Percentiles rank a stretch among this genome's conserved stretches.
Conservation (phyloP, 2,797 vertebrate species). For the Darevskia mixta region DNA sequence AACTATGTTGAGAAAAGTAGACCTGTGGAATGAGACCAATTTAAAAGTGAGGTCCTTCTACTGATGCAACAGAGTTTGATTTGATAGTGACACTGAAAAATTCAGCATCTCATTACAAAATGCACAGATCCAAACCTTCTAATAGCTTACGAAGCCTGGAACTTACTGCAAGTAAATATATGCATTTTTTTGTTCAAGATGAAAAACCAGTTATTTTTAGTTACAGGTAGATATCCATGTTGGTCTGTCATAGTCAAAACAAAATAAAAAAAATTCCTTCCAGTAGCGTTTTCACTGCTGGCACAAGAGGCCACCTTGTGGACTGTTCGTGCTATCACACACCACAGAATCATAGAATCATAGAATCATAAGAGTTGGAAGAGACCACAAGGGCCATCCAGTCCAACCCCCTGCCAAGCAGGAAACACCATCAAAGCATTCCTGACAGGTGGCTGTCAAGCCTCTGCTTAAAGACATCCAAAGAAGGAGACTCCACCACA, state of each 20-base stretch:
- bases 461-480: too few relatives aligned
- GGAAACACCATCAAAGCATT: too few relatives aligned
- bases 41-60: background rate
- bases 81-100: background rate
- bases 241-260: too few relatives aligned
- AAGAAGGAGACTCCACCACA: too few relatives aligned
- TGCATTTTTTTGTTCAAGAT: background rate
- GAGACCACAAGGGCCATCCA: too few relatives aligned
- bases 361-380: too few relatives aligned
- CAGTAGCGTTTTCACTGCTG: background rate
- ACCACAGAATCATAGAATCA: too few relatives aligned
- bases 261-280: too few relatives aligned
- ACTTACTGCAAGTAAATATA: background rate
- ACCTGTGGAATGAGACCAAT: background rate
- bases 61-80: background rate
- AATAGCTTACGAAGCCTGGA: background rate
- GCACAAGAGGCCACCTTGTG: constrained; percentile 60
- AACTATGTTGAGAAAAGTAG: background rate
- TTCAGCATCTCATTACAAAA: background rate
- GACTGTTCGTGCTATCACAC: constrained; percentile 32
- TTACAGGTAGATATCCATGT: background rate
- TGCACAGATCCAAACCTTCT: background rate
- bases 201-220: background rate
- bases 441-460: too few relatives aligned
- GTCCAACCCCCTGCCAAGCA: too few relatives aligned